These are phyloP conservation scores for Geophilus truncorum DNA, from an alignment of 2,888 invertebrate species.

Conservation along the genomic window DNA sequence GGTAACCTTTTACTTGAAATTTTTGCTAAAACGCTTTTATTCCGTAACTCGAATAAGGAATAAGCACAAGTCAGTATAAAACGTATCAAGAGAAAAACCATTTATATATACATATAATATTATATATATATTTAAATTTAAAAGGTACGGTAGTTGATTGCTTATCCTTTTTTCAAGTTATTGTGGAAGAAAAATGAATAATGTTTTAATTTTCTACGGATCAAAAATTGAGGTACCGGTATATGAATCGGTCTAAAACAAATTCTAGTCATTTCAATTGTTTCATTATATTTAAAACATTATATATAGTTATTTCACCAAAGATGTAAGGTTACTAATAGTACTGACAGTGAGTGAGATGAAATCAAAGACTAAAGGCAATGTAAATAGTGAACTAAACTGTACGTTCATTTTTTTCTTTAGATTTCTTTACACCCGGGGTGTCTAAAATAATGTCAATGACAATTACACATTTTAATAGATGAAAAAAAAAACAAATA, in stretches of 20 bases:
- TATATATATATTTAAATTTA: not conserved
- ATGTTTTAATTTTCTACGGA: too few species aligned
- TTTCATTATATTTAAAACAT: too few species aligned
- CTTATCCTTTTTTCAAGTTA: slow-evolving; percentile 6
- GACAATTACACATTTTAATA: too few species aligned
- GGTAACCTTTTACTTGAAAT: not conserved
- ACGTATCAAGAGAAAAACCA: not conserved
- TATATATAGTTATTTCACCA: too few species aligned
- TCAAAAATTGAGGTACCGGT: too few species aligned
- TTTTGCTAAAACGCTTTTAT: not conserved
- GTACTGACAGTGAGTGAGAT: not conserved
- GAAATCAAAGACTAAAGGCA: not conserved
- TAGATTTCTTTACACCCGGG: not conserved
- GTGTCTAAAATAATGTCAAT: not conserved
- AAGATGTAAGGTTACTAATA: too few species aligned
- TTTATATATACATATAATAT: not conserved
- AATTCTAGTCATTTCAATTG: not conserved
- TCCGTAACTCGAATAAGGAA: not conserved
- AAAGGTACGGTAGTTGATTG: not conserved
- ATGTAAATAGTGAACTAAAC: not conserved
- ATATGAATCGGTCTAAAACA: not conserved
- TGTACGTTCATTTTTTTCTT: too few species aligned
- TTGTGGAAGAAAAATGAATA: too few species aligned
- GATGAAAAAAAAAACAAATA: too few species aligned
- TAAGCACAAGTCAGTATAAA: not conserved